Conservation (phyloP, 2,797 vertebrate genomes). For the Euphonia xanthogaster region DNA sequence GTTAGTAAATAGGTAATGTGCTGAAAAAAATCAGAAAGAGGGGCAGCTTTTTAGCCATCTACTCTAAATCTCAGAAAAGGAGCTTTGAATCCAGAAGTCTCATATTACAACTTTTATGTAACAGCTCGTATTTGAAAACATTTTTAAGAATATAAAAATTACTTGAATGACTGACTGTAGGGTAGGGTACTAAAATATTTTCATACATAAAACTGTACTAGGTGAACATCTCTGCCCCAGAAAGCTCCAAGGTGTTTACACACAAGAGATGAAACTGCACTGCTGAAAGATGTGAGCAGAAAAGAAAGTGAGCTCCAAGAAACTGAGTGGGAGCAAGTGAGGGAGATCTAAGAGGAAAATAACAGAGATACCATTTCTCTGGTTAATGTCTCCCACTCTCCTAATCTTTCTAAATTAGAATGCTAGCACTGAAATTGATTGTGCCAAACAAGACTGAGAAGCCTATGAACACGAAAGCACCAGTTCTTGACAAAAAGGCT, state of each 20-base stretch:
- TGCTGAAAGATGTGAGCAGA: background rate
- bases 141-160: background rate
- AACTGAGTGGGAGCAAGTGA: background rate
- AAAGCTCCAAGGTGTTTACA: background rate
- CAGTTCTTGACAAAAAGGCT: background rate
- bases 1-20: background rate
- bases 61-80: background rate
- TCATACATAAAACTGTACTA: background rate
- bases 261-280: accelerated
- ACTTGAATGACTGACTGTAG: background rate
- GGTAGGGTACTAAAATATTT: background rate
- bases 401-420: background rate
- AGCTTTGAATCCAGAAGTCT: background rate
- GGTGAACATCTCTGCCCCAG: background rate
- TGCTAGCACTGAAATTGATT: background rate
- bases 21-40: background rate
- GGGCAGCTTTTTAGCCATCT: background rate
- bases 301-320: background rate
- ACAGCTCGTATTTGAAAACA: background rate
- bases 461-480: background rate
- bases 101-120: background rate
- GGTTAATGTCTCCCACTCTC: background rate
- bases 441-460: background rate
- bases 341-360: background rate
- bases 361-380: background rate